Conservation (phyloP, 2,113 vertebrate species). For the Campylorhamphus procurvoides region DNA sequence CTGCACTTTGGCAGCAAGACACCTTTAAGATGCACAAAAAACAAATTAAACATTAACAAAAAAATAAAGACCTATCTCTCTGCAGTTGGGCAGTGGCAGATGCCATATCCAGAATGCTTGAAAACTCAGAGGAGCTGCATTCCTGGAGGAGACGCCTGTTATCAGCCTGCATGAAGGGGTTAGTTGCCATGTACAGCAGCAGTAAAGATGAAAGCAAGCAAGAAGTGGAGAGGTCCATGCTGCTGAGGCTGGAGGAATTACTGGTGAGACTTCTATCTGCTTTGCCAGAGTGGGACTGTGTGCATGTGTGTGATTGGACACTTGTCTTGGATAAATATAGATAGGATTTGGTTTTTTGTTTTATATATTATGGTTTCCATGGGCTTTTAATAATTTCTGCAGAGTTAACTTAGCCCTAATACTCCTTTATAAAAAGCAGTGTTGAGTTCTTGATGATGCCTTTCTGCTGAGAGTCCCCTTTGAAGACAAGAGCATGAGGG, state of each 20-base stretch:
- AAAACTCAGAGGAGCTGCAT: conserved; percentile 54
- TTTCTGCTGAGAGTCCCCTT: background rate
- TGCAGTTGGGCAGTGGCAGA: conserved; percentile 89
- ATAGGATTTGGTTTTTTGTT: background rate
- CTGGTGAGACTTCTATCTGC: conserved; percentile 67
- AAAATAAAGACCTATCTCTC: background rate
- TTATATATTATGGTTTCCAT: background rate
- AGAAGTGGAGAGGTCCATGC: conserved; percentile 76
- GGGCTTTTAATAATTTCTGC: background rate
- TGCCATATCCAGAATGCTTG: conserved; percentile 75
- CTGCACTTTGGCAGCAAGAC: background rate
- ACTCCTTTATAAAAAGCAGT: background rate
- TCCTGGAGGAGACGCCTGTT: conserved; percentile 82
- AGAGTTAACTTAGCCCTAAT: background rate
- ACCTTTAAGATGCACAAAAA: background rate
- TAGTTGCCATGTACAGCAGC: conserved; percentile 72
- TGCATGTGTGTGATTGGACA: background rate
- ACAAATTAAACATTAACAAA: background rate
- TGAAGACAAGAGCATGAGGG: background rate
- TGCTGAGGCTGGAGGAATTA: conserved; percentile 77
- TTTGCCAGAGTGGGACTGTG: background rate
- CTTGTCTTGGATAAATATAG: background rate
- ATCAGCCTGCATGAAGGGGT: conserved; percentile 78
- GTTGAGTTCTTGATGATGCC: background rate
- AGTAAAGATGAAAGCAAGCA: conserved; percentile 47